Evolutionary conservation across 2,888 invertebrate species (phyloP).

Genomic region (Agriopis marginaria): DNA sequence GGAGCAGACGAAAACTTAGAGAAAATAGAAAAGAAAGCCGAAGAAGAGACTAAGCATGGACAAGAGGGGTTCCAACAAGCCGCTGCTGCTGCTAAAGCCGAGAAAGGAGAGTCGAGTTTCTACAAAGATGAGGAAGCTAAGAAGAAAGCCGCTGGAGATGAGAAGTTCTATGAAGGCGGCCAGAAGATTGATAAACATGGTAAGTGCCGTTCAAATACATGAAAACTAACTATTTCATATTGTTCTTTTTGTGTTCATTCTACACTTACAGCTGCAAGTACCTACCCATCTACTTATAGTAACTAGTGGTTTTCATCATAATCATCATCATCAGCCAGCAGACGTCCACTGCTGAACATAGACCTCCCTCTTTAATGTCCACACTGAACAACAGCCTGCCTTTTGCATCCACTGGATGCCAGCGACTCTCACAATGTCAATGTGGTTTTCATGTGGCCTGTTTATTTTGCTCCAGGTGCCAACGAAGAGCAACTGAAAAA

Average conservation of each 20-base stretch:
- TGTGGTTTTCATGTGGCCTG: not conserved
- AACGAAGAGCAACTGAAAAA: constrained; percentile 85
- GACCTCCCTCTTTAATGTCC: no score
- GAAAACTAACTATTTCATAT: not conserved
- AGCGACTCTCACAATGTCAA: no score
- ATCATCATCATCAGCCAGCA: no score
- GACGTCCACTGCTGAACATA: no score
- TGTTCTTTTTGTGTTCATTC: not conserved
- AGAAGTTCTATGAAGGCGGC: constrained; percentile 86
- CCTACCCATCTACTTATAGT: not conserved
- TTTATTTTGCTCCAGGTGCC: constrained; percentile 64
- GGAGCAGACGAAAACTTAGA: constrained; percentile 84
- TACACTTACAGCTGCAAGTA: not conserved
- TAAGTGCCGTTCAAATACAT: constrained; percentile 51
- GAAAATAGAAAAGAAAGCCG: constrained; percentile 84
- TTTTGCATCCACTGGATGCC: no score
- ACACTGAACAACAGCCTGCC: no score
- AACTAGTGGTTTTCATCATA: no score
- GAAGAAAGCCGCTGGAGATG: constrained; percentile 87
- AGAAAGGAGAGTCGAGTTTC: constrained; percentile 82
- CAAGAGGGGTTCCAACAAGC: constrained; percentile 86
- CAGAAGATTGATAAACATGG: constrained; percentile 87
- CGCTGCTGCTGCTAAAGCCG: constrained; percentile 84
- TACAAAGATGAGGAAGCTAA: constrained; percentile 85
- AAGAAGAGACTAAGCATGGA: constrained; percentile 84